A percentile compares a stretch with the other conserved stretches of the same genome.
phyloP scores from a whole-genome alignment of 2,797 vertebrate species.

The Taeniopygia guttata region DNA sequence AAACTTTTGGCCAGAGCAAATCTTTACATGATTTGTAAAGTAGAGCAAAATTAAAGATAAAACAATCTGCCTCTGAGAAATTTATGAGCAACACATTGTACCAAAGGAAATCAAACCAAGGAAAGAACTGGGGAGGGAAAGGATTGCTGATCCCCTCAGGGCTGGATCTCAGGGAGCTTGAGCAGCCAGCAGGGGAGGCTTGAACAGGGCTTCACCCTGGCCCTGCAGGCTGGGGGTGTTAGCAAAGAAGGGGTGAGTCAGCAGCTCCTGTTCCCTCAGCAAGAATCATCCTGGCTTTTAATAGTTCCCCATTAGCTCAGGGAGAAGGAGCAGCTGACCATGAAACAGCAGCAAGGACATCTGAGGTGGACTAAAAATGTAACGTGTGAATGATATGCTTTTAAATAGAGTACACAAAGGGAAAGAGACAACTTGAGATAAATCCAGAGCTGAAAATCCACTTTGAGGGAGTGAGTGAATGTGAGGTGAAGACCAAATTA shows the following conservation, averaged over 20 bases:
- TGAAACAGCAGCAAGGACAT: slow-evolving; percentile 36
- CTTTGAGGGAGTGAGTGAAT: neutral
- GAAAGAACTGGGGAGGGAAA: neutral
- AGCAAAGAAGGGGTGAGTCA: neutral
- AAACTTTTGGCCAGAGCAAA: neutral
- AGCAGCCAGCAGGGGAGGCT: neutral
- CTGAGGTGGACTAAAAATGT: slow-evolving; percentile 5
- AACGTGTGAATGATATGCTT: neutral
- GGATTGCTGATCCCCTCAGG: neutral
- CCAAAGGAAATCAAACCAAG: neutral
- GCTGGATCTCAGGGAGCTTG: neutral
- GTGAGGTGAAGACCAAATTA: neutral
- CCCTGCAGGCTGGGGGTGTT: neutral
- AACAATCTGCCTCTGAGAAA: neutral
- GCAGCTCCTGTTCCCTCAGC: neutral
- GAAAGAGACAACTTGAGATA: neutral
- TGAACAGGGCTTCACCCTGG: neutral
- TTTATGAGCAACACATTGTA: neutral
- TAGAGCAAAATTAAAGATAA: neutral
- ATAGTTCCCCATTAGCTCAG: neutral
- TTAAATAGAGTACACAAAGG: neutral
- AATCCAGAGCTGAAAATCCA: neutral
- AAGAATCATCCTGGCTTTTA: neutral
- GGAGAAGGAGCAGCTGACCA: slow-evolving; percentile 36
- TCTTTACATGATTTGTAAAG: neutral